phyloP scores from a whole-genome alignment of 2,797 vertebrate genomes.

The Malacoctenus gilli region DNA sequence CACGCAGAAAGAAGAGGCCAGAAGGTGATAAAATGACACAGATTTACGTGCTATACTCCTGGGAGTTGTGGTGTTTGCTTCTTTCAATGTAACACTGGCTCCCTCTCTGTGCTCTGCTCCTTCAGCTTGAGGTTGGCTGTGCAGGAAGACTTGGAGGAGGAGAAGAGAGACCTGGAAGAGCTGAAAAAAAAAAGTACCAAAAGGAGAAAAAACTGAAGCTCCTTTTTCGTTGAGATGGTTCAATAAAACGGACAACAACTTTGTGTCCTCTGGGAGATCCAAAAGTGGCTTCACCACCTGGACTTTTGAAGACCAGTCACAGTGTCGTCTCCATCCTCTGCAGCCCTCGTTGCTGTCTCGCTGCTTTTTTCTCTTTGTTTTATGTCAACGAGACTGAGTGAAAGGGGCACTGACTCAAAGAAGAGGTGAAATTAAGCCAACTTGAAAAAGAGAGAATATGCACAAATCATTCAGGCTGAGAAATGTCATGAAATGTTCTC shows the following conservation, averaged over 20 bases:
- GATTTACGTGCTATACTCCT: background rate
- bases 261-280: too few relatives aligned
- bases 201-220: slow-evolving; percentile 67
- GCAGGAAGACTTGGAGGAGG: slow-evolving; percentile 90
- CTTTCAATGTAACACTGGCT: background rate
- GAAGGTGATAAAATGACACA: slow-evolving; percentile 84
- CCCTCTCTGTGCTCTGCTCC: slow-evolving; percentile 1
- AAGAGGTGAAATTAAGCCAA: too few relatives aligned
- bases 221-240: background rate
- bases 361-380: slow-evolving; percentile 64
- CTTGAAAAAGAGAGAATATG: slow-evolving; percentile 33
- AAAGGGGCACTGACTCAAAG: too few relatives aligned
- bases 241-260: background rate
- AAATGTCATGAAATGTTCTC: slow-evolving; percentile 36
- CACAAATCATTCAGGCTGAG: slow-evolving; percentile 45
- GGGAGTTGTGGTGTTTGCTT: background rate
- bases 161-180: slow-evolving; percentile 87
- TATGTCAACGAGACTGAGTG: slow-evolving; percentile 67
- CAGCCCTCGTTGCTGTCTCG: slow-evolving; percentile 24
- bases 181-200: slow-evolving; percentile 76
- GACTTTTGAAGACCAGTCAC: background rate
- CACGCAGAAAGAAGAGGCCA: slow-evolving; percentile 95
- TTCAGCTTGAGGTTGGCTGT: slow-evolving; percentile 89
- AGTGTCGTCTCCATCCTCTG: too few relatives aligned
- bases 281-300: slow-evolving; percentile 3